Evolutionary conservation across 2,113 vertebrate genomes (phyloP).

Genomic region (Solea senegalensis): DNA sequence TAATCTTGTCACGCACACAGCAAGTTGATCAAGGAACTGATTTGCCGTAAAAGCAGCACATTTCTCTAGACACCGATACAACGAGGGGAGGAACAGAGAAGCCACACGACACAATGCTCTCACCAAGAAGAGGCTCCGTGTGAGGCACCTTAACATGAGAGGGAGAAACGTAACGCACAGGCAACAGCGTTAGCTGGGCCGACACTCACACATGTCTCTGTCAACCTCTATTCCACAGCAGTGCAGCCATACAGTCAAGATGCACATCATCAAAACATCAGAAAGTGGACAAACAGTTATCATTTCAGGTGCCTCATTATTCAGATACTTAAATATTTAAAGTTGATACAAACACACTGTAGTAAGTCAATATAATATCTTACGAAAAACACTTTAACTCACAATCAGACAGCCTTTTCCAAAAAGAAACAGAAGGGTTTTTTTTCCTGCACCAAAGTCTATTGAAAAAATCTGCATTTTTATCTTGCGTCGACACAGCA

Average conservation of each 20-base stretch:
- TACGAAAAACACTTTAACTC: too few relatives aligned
- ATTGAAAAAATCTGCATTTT: too few relatives aligned
- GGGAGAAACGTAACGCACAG: slow-evolving; percentile 69
- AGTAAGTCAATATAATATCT: too few relatives aligned
- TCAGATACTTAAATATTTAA: not conserved
- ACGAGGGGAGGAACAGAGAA: slow-evolving; percentile 34
- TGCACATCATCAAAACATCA: not conserved
- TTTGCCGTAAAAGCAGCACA: slow-evolving; percentile 50
- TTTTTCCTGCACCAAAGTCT: too few relatives aligned
- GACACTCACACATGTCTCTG: not conserved
- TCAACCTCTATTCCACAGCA: not conserved
- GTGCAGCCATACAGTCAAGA: not conserved
- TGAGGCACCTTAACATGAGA: slow-evolving; percentile 73
- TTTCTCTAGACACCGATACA: slow-evolving; percentile 42
- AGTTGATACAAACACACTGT: not conserved
- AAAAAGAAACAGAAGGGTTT: too few relatives aligned
- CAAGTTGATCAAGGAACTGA: slow-evolving; percentile 53
- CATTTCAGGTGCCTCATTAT: not conserved
- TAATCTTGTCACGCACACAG: slow-evolving; percentile 2
- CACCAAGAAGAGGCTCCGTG: slow-evolving; percentile 75
- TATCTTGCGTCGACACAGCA: too few relatives aligned
- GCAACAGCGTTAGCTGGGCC: slow-evolving; percentile 63
- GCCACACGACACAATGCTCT: slow-evolving; percentile 71
- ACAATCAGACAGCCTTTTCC: too few relatives aligned
- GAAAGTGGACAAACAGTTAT: not conserved